Evolutionary conservation across 2,113 vertebrate species (phyloP).

Genomic region (Gavialis gangeticus): DNA sequence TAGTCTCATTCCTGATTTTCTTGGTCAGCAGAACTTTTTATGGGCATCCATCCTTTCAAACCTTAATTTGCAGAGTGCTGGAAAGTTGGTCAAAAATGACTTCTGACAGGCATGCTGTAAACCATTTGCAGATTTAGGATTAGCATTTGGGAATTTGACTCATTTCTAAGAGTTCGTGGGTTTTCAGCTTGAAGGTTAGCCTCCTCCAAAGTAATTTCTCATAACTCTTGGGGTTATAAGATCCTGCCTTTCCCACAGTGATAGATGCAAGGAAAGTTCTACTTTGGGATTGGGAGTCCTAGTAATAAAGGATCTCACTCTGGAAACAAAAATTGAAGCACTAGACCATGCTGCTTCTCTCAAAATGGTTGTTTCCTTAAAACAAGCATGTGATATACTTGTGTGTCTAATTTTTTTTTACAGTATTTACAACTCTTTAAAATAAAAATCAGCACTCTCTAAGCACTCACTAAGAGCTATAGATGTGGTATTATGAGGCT

Average conservation of each 20-base stretch:
- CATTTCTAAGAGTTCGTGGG: not conserved
- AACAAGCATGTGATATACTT: not conserved
- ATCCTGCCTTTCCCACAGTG: not conserved
- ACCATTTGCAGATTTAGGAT: not conserved
- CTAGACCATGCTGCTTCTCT: constrained; percentile 19
- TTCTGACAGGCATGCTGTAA: constrained; percentile 44
- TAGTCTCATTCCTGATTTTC: no score
- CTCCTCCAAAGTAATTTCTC: not conserved
- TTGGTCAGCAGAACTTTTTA: no score
- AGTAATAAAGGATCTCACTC: fast-evolving
- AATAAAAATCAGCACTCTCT: not conserved
- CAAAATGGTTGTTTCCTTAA: constrained; percentile 18
- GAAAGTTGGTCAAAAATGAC: not conserved
- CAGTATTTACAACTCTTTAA: no score
- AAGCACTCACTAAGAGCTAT: not conserved
- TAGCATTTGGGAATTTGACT: constrained; percentile 31
- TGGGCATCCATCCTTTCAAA: no score
- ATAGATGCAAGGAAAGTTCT: not conserved
- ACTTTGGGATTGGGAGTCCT: not conserved
- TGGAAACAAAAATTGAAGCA: not conserved
- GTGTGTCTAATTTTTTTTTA: not conserved
- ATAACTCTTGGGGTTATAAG: not conserved
- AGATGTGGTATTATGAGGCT: not conserved
- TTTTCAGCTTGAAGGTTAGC: not conserved
- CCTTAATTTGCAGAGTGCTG: no score